Evolutionary conservation across 2,797 vertebrate species (phyloP), one percentile per base, ranked within the genome.

Genomic region (Gastrophryne carolinensis): DNA sequence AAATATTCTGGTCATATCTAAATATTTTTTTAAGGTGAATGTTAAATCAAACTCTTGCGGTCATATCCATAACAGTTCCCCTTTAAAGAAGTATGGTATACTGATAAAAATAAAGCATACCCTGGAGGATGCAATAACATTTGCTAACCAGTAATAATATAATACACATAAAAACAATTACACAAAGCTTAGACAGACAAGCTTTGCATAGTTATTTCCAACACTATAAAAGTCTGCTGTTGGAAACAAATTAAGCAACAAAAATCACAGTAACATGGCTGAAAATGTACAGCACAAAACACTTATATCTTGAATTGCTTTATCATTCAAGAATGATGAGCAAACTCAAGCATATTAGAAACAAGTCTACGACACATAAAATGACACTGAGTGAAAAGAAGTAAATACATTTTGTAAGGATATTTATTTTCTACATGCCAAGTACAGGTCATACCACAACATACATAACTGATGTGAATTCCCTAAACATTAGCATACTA

Each of bases 271-370:
- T 87, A 82, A 84, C 91, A 91, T 61, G 89, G 91, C 91, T 93
- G 93, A 96, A 93, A 97, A 92, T 89, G 84, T 88, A 90, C 86
- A 88, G 94, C 94, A 99, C 86, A 95, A 92, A 95, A 94, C 94
- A 73, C 90, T 92, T 91, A 94, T 86, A 86, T 88, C 94, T 98
- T 98, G 95, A 97, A 91, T 97, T 98, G 95, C 92, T 89, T 85
- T 88, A 90, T 90, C 83, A 90, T 88, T 86, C 82, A 81, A 85
- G 88, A 91, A 91, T 82, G 92, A 92, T 87, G 88, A 87, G 91
- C 94, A 98, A 93, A 87, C 93, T 97, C 96, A 98, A 99, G 95
- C 93, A 93, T 89, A 89, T 88, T 88, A 88, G 87, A 85, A 92
- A 95, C 92, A 94, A 85, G 89, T 89, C 84, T 89, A 91, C 82